Evolutionary conservation across 2,113 vertebrate species (phyloP).

Genomic region (Rhizomys pruinosus): DNA sequence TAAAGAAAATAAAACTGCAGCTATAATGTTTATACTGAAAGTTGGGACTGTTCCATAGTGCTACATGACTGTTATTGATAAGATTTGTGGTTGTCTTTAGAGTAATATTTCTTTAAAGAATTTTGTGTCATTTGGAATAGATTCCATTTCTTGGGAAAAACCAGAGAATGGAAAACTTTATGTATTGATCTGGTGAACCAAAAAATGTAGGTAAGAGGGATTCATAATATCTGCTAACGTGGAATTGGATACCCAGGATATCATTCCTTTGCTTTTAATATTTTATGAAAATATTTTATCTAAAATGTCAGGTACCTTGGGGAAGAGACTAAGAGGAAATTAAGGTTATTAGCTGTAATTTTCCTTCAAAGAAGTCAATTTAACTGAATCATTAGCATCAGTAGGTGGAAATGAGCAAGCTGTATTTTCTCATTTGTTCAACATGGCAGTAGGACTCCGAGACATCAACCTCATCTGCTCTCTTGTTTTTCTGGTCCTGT

Average conservation of each 20-base stretch:
- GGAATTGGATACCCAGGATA: conserved; percentile 38
- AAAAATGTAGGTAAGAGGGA: conserved; percentile 26
- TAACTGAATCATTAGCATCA: conserved; percentile 65
- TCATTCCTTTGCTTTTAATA: conserved; percentile 73
- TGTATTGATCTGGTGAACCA: neutral
- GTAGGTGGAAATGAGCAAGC: conserved; percentile 34
- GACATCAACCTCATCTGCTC: conserved; percentile 29
- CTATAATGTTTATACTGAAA: neutral
- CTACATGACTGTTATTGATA: neutral
- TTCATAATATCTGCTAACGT: conserved; percentile 47
- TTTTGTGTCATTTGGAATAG: conserved; percentile 30
- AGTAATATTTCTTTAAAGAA: neutral
- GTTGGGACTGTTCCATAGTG: neutral
- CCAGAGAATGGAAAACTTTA: neutral
- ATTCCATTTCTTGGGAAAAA: conserved; percentile 48
- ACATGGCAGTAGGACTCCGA: neutral
- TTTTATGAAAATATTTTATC: conserved; percentile 79
- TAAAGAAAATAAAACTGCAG: conserved; percentile 8
- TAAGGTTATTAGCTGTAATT: conserved; percentile 78
- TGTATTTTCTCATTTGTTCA: conserved; percentile 61
- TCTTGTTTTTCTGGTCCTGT: neutral
- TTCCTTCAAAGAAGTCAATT: conserved; percentile 76
- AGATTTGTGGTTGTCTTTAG: neutral
- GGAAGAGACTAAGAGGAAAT: conserved; percentile 68
- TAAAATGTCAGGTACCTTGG: conserved; percentile 75